phyloP scores from a whole-genome alignment of 2,797 vertebrate species.

The Octomys mimax region DNA sequence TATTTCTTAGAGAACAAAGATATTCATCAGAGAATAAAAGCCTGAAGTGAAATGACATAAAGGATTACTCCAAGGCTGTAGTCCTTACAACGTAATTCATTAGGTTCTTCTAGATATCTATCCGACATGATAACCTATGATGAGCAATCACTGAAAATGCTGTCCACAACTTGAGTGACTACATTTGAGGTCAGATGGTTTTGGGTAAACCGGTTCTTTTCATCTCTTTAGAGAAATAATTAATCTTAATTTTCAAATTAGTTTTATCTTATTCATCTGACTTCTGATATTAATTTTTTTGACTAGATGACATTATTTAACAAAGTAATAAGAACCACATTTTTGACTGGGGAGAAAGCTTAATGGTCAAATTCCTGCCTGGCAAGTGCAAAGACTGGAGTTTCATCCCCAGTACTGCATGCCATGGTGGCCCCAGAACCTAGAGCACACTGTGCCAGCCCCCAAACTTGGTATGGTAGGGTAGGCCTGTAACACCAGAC shows the following conservation, averaged over 20 bases:
- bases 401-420: too few relatives aligned
- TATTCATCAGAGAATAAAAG: conserved; percentile 56
- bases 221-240: conserved; percentile 55
- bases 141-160: conserved; percentile 38
- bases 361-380: too few relatives aligned
- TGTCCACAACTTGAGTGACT: not conserved
- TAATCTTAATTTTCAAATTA: conserved; percentile 65
- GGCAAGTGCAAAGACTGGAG: too few relatives aligned
- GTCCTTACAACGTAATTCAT: conserved; percentile 3
- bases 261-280: conserved; percentile 20
- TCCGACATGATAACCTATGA: not conserved
- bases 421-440: too few relatives aligned
- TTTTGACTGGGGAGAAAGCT: not conserved
- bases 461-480: too few relatives aligned
- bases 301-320: conserved; percentile 16
- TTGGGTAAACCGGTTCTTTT: not conserved
- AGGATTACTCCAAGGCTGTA: not conserved
- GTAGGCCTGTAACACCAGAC: too few relatives aligned
- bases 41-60: not conserved
- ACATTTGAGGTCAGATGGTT: not conserved
- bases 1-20: not conserved
- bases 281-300: conserved; percentile 28
- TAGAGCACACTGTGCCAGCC: too few relatives aligned
- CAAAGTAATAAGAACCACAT: not conserved
- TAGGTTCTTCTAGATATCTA: not conserved